Evolutionary conservation across 2,113 vertebrate genomes (phyloP).

Genomic region (Amphilophus citrinellus): DNA sequence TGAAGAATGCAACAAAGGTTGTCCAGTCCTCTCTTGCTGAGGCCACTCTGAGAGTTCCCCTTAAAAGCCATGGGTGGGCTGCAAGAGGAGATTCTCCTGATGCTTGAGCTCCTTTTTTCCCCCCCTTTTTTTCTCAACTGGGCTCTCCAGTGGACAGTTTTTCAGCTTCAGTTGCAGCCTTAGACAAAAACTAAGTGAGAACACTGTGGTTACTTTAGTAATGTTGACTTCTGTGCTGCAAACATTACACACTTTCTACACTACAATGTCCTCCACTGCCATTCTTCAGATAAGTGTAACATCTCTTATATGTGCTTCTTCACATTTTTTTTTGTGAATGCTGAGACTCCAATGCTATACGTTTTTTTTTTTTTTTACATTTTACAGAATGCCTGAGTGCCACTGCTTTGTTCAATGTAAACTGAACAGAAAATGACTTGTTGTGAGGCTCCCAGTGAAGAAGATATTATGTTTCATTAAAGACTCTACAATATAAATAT

Average conservation of each 20-base stretch:
- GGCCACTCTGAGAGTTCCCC: slow-evolving; percentile 56
- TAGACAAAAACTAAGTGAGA: slow-evolving; percentile 36
- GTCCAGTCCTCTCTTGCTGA: slow-evolving; percentile 69
- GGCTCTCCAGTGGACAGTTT: slow-evolving; percentile 14
- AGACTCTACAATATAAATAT: slow-evolving; percentile 56
- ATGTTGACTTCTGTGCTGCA: slow-evolving; percentile 3
- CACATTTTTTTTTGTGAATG: background rate
- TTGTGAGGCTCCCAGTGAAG: slow-evolving; percentile 34
- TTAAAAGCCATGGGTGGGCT: slow-evolving; percentile 66
- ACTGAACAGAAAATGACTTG: slow-evolving; percentile 35
- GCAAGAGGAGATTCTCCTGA: slow-evolving; percentile 51
- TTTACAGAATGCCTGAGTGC: background rate
- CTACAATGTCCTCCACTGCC: slow-evolving; percentile 5
- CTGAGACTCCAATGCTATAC: background rate
- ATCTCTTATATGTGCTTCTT: background rate
- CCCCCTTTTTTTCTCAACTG: slow-evolving; percentile 28
- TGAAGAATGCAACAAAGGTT: slow-evolving; percentile 71
- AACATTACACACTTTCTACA: background rate
- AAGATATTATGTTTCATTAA: slow-evolving; percentile 67
- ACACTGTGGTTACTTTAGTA: slow-evolving; percentile 3
- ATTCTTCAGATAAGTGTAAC: slow-evolving; percentile 7
- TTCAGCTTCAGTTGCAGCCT: slow-evolving; percentile 24
- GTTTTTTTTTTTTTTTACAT: background rate
- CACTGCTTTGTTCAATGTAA: slow-evolving; percentile 14
- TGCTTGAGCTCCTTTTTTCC: slow-evolving; percentile 63